These are phyloP conservation scores for Colletes gigas DNA, from an alignment of 1,140 invertebrate species.

Conservation along the genomic window DNA sequence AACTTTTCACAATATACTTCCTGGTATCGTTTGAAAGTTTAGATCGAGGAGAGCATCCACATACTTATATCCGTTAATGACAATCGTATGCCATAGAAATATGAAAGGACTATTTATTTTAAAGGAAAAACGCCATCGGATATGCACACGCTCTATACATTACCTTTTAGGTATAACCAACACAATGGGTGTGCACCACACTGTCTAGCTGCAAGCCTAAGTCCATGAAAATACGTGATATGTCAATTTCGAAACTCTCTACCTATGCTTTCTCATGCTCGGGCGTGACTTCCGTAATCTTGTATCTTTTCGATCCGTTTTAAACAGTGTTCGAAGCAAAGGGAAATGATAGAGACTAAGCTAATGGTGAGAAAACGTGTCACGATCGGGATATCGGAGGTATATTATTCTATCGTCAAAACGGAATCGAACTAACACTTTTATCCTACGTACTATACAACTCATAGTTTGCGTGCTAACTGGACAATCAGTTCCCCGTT, in stretches of 20 bases:
- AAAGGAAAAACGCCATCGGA: conserved; percentile 15
- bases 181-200: conserved; percentile 24
- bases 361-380: background rate
- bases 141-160: background rate
- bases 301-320: background rate
- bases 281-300: conserved; percentile 32
- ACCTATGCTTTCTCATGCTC: conserved; percentile 26
- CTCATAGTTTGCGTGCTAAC: background rate
- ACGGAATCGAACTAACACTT: conserved; percentile 12
- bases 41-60: background rate
- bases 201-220: conserved; percentile 35
- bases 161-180: conserved; percentile 28
- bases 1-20: background rate
- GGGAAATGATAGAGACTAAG: background rate
- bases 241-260: conserved; percentile 51
- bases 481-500: background rate
- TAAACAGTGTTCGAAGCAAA: background rate
- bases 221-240: conserved; percentile 42
- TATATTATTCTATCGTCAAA: background rate
- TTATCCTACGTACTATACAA: conserved; percentile 22
- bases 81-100: background rate
- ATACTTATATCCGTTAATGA: conserved; percentile 9
- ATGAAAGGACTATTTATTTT: background rate
- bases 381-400: background rate
- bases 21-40: background rate